Conservation (phyloP, 1,140 invertebrate species). For the Tenebrio molitor region DNA sequence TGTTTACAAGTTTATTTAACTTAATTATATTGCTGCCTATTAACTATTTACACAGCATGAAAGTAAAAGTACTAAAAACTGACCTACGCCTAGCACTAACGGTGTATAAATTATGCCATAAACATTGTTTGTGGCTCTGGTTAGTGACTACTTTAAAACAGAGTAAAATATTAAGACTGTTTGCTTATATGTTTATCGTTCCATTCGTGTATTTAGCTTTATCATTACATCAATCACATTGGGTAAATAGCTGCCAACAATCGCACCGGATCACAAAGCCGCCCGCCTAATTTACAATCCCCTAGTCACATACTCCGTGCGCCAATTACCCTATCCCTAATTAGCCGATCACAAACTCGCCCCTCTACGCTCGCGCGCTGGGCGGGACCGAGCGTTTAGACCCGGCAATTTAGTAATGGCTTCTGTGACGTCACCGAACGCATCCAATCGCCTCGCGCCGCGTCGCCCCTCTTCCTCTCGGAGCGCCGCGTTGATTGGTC, state of each 20-base stretch:
- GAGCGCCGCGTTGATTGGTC: constrained; percentile 41
- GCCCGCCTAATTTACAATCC: constrained; percentile 1
- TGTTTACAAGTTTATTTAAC: constrained; percentile 64
- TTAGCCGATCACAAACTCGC: constrained; percentile 25
- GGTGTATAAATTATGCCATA: constrained; percentile 64
- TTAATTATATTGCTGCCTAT: constrained; percentile 64
- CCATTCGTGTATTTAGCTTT: constrained; percentile 57
- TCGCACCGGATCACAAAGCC: neutral
- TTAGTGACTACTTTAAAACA: constrained; percentile 63
- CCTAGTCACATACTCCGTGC: neutral
- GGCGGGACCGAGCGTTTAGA: constrained; percentile 44
- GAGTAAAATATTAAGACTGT: constrained; percentile 62
- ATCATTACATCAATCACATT: constrained; percentile 55
- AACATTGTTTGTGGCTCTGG: constrained; percentile 64
- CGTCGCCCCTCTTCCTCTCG: constrained; percentile 22
- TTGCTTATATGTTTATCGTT: constrained; percentile 61
- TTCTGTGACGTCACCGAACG: constrained; percentile 48
- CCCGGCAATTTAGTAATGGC: constrained; percentile 56
- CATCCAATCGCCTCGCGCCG: constrained; percentile 43
- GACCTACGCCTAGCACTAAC: constrained; percentile 59
- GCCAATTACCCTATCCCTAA: too few species aligned
- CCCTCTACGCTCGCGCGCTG: neutral
- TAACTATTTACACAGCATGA: constrained; percentile 65
- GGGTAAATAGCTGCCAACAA: constrained; percentile 20
- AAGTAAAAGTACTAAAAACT: constrained; percentile 65